Base-by-base conservation (phyloP, 2,797 vertebrate species). In the Trachurus trachurus region DNA sequence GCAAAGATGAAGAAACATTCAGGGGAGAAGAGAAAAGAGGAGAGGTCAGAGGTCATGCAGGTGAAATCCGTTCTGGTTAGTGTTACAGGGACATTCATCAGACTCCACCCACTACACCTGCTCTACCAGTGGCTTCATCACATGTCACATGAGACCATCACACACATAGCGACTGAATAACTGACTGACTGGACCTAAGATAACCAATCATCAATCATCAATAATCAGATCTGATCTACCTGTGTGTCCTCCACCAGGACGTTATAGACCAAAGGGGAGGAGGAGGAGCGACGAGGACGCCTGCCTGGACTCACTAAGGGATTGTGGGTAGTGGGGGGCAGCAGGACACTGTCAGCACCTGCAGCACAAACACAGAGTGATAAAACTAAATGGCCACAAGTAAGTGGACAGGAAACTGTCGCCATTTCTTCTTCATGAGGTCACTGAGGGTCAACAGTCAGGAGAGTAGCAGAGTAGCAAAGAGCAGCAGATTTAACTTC, bases 181-280 rank as follows among this genome's bases (percentile, higher is more conserved):
- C 37, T 39, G 9, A 39, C 37, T 8, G 1, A 39, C 37, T 39
- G 37, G 9, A 39, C 37, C 37, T 39, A 8, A 39, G 8, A 10
- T 39, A 39, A 34, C 5, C 2, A 29, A n/a, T n/a, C n/a, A 21
- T 22, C 45, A 22, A 6, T 52, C 6, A 39, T 6, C 19, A 22
- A 6, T 52, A 13, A 50, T 21, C 22, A 39, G 22, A 21, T 17
- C 9, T 37, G 11, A 65, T 10, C 4, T n/a, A 84, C 94, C 92
- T 87, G 82, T 37, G 50, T 73, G 65, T 94, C 89, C 57, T 94
- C 94, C 79, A 95, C 93, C 60, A 91, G 74, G 61, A 96, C 29
- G 62, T 93, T 94, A 86, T 95, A 94, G 21, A 94, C 93, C 69
- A 93, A 44, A 3, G 92, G 76, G 9, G 92, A 82, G 9, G 91